Base-by-base conservation (phyloP, 2,113 vertebrate species). In the Cervus canadensis region DNA sequence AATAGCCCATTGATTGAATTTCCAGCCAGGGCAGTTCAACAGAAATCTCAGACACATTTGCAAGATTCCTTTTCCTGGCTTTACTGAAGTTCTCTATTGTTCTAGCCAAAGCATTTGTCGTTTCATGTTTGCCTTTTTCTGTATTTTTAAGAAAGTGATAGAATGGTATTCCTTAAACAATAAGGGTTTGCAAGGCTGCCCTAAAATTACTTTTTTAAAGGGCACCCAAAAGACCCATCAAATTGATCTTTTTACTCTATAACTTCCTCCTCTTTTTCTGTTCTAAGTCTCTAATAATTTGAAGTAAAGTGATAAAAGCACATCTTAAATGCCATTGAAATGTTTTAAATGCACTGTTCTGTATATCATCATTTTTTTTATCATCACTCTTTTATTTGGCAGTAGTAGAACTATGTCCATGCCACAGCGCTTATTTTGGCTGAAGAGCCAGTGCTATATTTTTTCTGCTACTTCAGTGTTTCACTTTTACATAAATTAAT, bases 401-500 rank as follows among this genome's bases (percentile, higher is more conserved):
- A 95, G 36, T 64, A 93, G 78, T 30, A 94, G 96, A 94, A 93
- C 95, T 81, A 95, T 91, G 96, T 87, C 57, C 94, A 82, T 28
- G 56, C 84, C 60, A 89, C 21, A 93, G 89, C 56, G 88, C 28
- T 93, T 87, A 86, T 78, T 87, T 95, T 67, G 43, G 62, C 14
- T 50, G 23, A 30, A 76, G 45, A 89, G n/a, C 25, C 76, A 56
- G 83, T 30, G 60, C 28, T 74, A 56, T 71, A 87, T 62, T 93
- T 71, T 88, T 95, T 82, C 74, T 89, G 88, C 43, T 64, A 76
- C 48, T 48, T 40, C 52, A 83, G 78, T 91, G 33, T 79, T 98
- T 98, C 96, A 98, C 94, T 92, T 84, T 96, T 95, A 96, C 36
- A 98, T 64, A 97, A 97, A 96, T 81, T 84, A 86, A 8, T 82